Evolutionary conservation across 2,113 vertebrate species (phyloP).

Genomic region (Urocolius indicus): DNA sequence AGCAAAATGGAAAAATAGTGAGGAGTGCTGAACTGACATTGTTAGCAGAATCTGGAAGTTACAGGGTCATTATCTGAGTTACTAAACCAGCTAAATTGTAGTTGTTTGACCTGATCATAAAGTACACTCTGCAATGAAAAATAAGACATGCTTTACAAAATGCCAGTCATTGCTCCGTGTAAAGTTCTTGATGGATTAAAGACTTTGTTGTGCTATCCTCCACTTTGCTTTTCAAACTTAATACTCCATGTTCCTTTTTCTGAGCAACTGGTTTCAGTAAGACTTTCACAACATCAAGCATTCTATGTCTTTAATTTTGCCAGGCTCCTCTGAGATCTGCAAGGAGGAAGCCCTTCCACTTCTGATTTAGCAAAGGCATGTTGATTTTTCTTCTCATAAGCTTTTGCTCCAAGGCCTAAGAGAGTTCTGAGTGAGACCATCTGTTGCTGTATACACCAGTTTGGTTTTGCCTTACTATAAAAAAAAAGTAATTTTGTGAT

Average conservation of each 20-base stretch:
- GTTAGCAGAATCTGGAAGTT: rapidly evolving
- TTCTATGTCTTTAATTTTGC: rapidly evolving
- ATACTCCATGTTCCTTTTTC: neutral
- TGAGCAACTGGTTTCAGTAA: neutral
- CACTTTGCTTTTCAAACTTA: neutral
- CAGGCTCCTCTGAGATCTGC: neutral
- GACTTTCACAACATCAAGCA: neutral
- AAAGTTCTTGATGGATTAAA: neutral
- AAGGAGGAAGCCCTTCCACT: neutral
- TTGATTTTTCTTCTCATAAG: neutral
- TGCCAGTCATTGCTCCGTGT: neutral
- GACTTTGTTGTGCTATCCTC: neutral
- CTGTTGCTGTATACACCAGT: rapidly evolving
- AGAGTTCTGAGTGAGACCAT: rapidly evolving
- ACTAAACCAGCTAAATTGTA: neutral
- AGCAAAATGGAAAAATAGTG: neutral
- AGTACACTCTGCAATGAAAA: neutral
- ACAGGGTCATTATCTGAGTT: neutral
- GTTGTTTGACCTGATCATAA: neutral
- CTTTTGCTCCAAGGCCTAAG: neutral
- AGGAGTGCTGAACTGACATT: rapidly evolving
- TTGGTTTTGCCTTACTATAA: neutral
- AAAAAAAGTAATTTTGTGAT: neutral
- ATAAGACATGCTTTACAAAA: rapidly evolving
- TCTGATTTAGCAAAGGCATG: neutral